Conservation (phyloP, 2,113 vertebrate species). For the Triplophysa rosa region DNA sequence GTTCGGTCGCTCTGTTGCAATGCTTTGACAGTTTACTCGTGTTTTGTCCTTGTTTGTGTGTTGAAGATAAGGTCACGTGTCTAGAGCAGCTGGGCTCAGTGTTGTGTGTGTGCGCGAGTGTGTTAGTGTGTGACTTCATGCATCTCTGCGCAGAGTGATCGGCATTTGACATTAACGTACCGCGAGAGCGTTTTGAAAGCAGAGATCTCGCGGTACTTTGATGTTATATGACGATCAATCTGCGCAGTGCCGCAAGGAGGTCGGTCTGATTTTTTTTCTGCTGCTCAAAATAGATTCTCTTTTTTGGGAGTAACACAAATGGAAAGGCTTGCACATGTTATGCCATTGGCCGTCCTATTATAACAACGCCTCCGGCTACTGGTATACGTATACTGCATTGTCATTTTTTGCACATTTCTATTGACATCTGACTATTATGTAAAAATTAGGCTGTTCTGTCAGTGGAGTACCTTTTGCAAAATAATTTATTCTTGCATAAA, state of each 20-base stretch:
- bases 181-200: too few relatives aligned
- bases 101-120: slow-evolving; percentile 54
- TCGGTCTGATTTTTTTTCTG: neutral
- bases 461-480: neutral
- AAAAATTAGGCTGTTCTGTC: neutral
- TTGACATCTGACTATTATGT: too few relatives aligned
- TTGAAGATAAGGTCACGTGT: slow-evolving; percentile 68
- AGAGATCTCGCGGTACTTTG: too few relatives aligned
- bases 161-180: too few relatives aligned
- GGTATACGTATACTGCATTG: too few relatives aligned
- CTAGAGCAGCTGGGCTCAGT: slow-evolving; percentile 44
- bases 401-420: too few relatives aligned
- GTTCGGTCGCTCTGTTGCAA: slow-evolving; percentile 2
- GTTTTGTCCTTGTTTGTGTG: slow-evolving; percentile 63
- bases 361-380: neutral
- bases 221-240: too few relatives aligned
- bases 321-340: neutral
- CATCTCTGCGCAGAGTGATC: too few relatives aligned
- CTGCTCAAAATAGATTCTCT: slow-evolving; percentile 18
- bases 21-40: slow-evolving; percentile 4
- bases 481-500: neutral
- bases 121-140: slow-evolving; percentile 46
- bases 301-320: neutral
- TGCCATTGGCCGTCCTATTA: neutral
- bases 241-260: slow-evolving; percentile 39